Conservation (phyloP, 2,113 vertebrate genomes). For the Ctenomys sociabilis region DNA sequence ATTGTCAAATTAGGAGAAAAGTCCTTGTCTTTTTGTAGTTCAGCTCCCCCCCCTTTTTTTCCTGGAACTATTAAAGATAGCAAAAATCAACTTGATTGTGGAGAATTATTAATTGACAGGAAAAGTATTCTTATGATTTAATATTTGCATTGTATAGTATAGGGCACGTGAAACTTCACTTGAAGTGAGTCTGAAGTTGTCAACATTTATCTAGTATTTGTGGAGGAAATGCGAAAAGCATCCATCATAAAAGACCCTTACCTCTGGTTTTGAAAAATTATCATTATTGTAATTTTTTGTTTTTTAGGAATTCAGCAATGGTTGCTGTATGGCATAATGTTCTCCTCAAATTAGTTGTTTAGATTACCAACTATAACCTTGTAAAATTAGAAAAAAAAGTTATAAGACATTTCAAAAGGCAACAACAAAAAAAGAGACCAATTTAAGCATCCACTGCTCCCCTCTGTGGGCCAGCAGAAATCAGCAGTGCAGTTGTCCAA, state of each 20-base stretch:
- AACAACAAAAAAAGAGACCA: too few species aligned
- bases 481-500: too few species aligned
- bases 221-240: not conserved
- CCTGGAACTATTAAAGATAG: slow-evolving; percentile 85
- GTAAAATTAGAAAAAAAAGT: too few species aligned
- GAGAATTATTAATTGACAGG: slow-evolving; percentile 86
- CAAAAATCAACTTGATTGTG: slow-evolving; percentile 78
- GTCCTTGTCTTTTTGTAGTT: slow-evolving; percentile 80
- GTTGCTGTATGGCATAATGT: too few species aligned
- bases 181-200: not conserved
- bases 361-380: too few species aligned
- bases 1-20: slow-evolving; percentile 69
- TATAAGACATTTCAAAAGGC: too few species aligned
- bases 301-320: too few species aligned
- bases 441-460: too few species aligned
- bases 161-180: not conserved
- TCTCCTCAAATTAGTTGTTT: too few species aligned
- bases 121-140: not conserved
- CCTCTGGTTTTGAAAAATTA: not conserved
- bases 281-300: too few species aligned
- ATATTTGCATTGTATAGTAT: not conserved
- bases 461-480: too few species aligned
- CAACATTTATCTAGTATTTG: not conserved
- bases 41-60: slow-evolving; percentile 83
- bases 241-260: not conserved